A percentile compares a stretch with the other conserved stretches of the same genome.
Conservation (phyloP, 2,113 vertebrate species). For the Pagrus major region DNA sequence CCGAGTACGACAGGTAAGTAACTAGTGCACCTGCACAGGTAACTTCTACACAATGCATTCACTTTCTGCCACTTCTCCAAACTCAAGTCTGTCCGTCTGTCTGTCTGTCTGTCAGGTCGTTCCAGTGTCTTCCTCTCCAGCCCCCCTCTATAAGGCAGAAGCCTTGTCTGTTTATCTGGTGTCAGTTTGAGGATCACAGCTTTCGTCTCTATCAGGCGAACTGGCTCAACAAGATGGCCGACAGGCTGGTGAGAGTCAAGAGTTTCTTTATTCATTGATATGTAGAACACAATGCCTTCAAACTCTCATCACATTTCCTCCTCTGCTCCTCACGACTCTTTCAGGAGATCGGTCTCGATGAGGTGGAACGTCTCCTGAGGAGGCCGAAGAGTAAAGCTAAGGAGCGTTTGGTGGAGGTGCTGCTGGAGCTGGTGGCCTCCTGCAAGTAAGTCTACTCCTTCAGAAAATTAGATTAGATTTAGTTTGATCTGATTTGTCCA, state of each 20-base stretch:
- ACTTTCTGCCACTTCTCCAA: background rate
- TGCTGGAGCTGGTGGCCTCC: constrained; percentile 90
- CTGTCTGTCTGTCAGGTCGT: constrained; percentile 83
- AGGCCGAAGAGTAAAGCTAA: constrained; percentile 85
- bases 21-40: background rate
- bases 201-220: constrained; percentile 91
- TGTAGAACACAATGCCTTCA: background rate
- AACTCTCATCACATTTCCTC: background rate
- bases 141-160: constrained; percentile 82
- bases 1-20: constrained; percentile 88
- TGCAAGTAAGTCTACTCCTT: constrained; percentile 87
- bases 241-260: constrained; percentile 87
- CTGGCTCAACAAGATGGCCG: constrained; percentile 90
- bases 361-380: constrained; percentile 87
- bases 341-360: constrained; percentile 90
- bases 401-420: constrained; percentile 83
- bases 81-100: background rate
- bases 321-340: background rate
- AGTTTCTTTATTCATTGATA: background rate
- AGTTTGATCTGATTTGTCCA: background rate
- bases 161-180: constrained; percentile 91
- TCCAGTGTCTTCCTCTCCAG: constrained; percentile 86
- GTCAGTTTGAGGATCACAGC: constrained; percentile 91
- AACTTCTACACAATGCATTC: background rate
- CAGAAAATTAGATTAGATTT: background rate